A percentile compares a stretch with the other conserved stretches of the same genome.
Conservation (phyloP, 2,113 vertebrate genomes). For the Zapus hudsonius region DNA sequence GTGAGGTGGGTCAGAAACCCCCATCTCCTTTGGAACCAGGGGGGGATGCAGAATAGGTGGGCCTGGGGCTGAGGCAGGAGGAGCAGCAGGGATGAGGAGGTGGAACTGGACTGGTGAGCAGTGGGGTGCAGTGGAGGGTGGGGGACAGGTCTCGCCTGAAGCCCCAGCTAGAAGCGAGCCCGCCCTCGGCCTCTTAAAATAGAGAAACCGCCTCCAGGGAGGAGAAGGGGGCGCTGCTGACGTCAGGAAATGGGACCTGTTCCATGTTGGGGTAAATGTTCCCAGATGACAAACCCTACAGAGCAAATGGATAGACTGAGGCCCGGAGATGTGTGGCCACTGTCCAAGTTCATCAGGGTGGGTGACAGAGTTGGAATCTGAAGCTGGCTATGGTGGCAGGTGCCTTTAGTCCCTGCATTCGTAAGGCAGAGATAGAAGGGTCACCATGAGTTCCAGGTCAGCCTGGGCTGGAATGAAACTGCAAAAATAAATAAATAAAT, state of each 20-base stretch:
- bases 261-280: background rate
- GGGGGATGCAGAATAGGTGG: background rate
- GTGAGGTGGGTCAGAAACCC: background rate
- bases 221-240: constrained; percentile 69
- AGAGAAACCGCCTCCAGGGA: constrained; percentile 69
- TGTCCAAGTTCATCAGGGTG: background rate
- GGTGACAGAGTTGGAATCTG: too few species aligned
- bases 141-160: constrained; percentile 28
- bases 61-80: background rate
- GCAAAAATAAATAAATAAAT: too few species aligned
- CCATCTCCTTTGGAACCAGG: background rate
- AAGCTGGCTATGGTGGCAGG: too few species aligned
- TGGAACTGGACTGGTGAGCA: background rate
- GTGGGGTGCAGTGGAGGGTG: constrained; percentile 8
- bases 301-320: constrained; percentile 58
- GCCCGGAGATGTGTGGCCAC: background rate
- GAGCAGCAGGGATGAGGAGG: background rate
- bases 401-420: too few species aligned
- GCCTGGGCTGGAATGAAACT: too few species aligned
- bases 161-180: constrained; percentile 65
- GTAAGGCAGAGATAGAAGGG: too few species aligned
- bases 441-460: too few species aligned
- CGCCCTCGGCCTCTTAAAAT: constrained; percentile 78
- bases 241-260: background rate
- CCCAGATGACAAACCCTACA: background rate